These are phyloP conservation scores for Protosalanx chinensis DNA, from an alignment of 2,797 vertebrate species.

Conservation along the genomic window DNA sequence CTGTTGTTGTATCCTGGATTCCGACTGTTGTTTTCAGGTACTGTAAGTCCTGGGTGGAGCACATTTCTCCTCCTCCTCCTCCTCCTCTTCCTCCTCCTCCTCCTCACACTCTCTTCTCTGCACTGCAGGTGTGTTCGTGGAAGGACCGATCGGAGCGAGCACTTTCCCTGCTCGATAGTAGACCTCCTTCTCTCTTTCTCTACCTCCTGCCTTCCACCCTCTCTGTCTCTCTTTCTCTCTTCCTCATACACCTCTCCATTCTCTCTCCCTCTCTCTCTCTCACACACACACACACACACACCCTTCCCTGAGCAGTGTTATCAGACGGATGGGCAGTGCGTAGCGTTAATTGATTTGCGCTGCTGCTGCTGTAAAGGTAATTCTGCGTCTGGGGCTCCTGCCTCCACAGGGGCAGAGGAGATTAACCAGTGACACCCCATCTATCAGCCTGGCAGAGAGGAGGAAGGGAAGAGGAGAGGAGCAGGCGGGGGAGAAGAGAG, in stretches of 20 bases:
- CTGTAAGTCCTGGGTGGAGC: background rate
- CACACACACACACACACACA: no score
- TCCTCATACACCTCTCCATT: background rate
- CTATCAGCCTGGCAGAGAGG: constrained; percentile 45
- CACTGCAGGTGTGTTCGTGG: background rate
- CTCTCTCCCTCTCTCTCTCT: constrained; percentile 13
- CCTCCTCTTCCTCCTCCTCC: background rate
- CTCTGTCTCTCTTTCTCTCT: constrained; percentile 12
- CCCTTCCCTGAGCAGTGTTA: constrained; percentile 31
- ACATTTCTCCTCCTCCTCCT: background rate
- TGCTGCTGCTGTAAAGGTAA: constrained; percentile 45
- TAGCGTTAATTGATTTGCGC: constrained; percentile 62
- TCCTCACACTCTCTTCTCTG: background rate
- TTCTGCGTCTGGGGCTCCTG: constrained; percentile 48
- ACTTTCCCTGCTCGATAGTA: background rate
- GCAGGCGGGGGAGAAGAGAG: constrained; percentile 7
- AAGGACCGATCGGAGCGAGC: background rate
- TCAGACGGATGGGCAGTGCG: constrained; percentile 38
- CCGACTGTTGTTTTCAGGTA: background rate
- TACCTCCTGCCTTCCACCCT: background rate
- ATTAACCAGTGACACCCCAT: constrained; percentile 65
- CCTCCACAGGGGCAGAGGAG: constrained; percentile 57
- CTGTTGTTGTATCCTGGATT: background rate
- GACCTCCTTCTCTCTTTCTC: background rate
- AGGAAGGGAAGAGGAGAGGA: background rate